Evolutionary conservation across 2,888 invertebrate species (phyloP).

Genomic region (Allolobophora icterica): DNA sequence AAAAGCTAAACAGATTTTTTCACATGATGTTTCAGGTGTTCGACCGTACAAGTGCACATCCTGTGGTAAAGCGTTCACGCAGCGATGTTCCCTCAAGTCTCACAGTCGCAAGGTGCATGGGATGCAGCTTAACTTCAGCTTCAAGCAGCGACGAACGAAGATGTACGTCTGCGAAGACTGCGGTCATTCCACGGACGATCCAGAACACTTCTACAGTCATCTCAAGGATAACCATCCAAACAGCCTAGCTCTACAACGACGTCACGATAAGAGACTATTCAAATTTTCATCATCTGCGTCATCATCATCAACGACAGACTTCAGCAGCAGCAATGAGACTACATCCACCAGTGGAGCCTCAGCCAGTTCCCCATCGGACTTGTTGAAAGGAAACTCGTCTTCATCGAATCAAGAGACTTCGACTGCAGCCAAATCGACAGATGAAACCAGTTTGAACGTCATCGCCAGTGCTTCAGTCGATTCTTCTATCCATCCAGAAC

Average conservation of each 20-base stretch:
- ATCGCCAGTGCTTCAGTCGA: neutral
- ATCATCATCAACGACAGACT: neutral
- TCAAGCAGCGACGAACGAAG: constrained; percentile 84
- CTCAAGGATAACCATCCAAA: constrained; percentile 74
- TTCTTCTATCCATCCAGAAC: neutral
- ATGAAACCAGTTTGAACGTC: neutral
- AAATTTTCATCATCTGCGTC: constrained; percentile 52
- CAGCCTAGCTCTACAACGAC: constrained; percentile 90
- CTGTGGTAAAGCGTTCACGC: constrained; percentile 98
- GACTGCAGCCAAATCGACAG: neutral
- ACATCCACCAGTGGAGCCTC: neutral
- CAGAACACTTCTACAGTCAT: constrained; percentile 93
- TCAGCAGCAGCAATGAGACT: neutral
- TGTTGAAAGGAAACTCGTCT: neutral
- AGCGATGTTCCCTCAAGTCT: constrained; percentile 97
- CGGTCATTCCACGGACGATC: constrained; percentile 95
- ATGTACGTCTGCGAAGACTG: constrained; percentile 99
- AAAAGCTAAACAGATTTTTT: neutral
- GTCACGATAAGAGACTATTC: constrained; percentile 97
- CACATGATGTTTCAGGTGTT: constrained; percentile 73
- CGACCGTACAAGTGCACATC: constrained; percentile 97
- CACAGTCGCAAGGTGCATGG: constrained; percentile 98
- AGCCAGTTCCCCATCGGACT: neutral
- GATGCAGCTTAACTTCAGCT: constrained; percentile 92
- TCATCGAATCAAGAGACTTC: constrained; percentile 17